Evolutionary conservation across 2,797 vertebrate species (phyloP).

Genomic region (Hephaestus fuliginosus): DNA sequence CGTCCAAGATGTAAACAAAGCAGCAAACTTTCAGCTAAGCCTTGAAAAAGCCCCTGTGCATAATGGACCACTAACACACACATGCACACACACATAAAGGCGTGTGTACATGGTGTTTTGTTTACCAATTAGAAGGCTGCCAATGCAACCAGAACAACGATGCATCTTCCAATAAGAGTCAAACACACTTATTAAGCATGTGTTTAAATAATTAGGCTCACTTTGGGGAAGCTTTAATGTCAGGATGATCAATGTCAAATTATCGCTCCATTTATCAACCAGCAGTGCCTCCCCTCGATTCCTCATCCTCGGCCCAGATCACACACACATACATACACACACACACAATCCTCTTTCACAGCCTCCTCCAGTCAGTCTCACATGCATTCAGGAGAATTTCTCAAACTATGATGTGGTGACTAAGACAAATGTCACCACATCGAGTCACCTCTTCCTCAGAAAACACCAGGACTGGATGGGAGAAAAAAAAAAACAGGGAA

Average conservation of each 20-base stretch:
- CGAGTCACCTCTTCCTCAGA: conserved; percentile 17
- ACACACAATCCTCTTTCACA: not conserved
- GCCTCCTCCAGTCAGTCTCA: not conserved
- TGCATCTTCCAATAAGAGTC: conserved; percentile 24
- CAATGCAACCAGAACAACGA: conserved; percentile 49
- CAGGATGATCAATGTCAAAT: conserved; percentile 62
- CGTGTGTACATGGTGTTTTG: conserved; percentile 1
- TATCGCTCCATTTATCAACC: conserved; percentile 37
- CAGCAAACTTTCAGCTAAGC: conserved; percentile 50
- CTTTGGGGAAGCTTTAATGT: conserved; percentile 39
- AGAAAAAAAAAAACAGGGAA: no score
- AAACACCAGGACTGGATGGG: not conserved
- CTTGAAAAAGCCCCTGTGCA: conserved; percentile 34
- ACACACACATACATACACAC: not conserved
- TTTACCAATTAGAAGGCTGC: conserved; percentile 55
- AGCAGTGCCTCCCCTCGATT: not conserved
- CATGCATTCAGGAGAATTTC: conserved; percentile 3
- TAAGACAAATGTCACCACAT: conserved; percentile 36
- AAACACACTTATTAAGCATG: conserved; percentile 27
- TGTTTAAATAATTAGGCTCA: conserved; percentile 50
- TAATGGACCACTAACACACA: conserved; percentile 55
- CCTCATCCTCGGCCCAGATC: conserved; percentile 11
- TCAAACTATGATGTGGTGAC: not conserved
- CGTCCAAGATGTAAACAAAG: conserved; percentile 62
- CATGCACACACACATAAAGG: conserved; percentile 22